Percentiles rank a stretch among this genome's conserved stretches.
Evolutionary conservation across 1,140 invertebrate species (phyloP).

Genomic region (Drosophila eugracilis): DNA sequence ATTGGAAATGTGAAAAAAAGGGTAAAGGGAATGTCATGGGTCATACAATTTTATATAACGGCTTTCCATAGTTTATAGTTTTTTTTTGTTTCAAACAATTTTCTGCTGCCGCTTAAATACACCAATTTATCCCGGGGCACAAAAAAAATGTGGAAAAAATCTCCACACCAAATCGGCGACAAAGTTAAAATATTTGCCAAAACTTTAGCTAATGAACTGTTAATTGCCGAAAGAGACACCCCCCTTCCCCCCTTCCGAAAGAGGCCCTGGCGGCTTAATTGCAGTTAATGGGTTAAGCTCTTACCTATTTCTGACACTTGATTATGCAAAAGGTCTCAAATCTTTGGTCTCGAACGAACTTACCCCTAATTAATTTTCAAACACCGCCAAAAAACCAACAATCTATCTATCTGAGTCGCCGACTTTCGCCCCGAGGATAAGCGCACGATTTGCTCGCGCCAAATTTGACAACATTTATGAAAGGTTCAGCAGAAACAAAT

Average conservation of each 20-base stretch:
- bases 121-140: conserved; percentile 31
- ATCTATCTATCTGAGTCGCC: conserved; percentile 9
- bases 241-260: too few relatives aligned
- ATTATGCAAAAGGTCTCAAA: conserved; percentile 75
- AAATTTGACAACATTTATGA: conserved; percentile 72
- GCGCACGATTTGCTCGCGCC: conserved; percentile 61
- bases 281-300: conserved; percentile 62
- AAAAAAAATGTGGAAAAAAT: too few relatives aligned
- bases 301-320: conserved; percentile 68
- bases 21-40: conserved; percentile 2
- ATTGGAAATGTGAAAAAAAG: conserved; percentile 1
- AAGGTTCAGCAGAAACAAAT: conserved; percentile 1
- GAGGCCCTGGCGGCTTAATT: conserved; percentile 63
- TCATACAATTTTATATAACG: conserved; percentile 73
- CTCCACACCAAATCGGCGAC: conserved; percentile 7
- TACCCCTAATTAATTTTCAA: conserved; percentile 57
- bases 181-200: conserved; percentile 64
- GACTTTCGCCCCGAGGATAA: conserved; percentile 53
- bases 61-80: conserved; percentile 47
- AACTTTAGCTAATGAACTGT: conserved; percentile 77
- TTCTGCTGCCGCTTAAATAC: conserved; percentile 29
- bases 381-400: conserved; percentile 36
- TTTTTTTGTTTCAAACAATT: conserved; percentile 23
- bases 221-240: conserved; percentile 66
- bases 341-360: conserved; percentile 19